phyloP scores from a whole-genome alignment of 2,113 vertebrate genomes.

The Rissa tridactyla region DNA sequence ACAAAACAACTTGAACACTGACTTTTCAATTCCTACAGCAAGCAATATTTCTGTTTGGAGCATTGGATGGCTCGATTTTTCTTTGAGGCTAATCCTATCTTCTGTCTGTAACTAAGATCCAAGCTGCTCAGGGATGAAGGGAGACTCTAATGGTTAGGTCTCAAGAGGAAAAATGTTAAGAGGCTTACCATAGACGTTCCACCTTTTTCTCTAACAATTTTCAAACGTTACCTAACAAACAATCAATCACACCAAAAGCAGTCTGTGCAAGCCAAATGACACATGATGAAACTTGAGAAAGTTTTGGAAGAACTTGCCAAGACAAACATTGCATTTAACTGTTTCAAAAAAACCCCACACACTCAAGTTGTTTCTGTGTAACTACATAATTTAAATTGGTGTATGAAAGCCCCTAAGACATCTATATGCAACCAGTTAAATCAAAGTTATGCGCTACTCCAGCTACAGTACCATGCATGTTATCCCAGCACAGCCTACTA shows the following conservation, averaged over 20 bases:
- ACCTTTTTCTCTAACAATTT: neutral
- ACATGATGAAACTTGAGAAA: neutral
- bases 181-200: neutral
- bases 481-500: neutral
- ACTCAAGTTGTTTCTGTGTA: neutral
- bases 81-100: neutral
- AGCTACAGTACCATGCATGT: neutral
- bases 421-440: neutral
- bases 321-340: neutral
- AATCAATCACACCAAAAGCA: neutral
- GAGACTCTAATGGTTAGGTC: neutral
- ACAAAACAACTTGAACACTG: neutral
- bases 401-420: neutral
- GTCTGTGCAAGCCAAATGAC: neutral
- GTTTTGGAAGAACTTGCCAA: neutral
- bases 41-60: neutral
- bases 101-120: neutral
- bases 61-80: fast-evolving
- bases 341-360: neutral
- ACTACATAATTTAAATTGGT: neutral
- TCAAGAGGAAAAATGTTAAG: neutral
- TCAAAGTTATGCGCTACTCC: neutral
- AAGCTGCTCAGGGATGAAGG: neutral
- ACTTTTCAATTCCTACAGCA: neutral
- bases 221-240: neutral